Evolutionary conservation across 2,888 invertebrate species (phyloP).

Genomic region (Protonemura montana): DNA sequence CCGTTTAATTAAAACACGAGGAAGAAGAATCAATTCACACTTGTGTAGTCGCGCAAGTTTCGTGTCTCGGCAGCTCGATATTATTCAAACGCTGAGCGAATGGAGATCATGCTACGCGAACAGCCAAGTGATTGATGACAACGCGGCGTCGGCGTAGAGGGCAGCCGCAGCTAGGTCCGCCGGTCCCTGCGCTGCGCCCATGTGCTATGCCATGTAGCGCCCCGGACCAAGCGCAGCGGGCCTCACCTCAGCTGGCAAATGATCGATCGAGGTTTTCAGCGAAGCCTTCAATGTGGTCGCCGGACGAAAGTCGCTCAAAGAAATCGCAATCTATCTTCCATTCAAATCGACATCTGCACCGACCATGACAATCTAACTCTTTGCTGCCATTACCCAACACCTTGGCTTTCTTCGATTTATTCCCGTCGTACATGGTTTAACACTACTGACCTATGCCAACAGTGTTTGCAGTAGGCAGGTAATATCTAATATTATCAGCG

Average conservation of each 20-base stretch:
- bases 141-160: background rate
- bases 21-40: background rate
- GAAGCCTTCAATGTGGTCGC: background rate
- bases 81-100: background rate
- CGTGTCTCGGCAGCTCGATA: background rate
- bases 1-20: background rate
- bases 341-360: slow-evolving; percentile 1
- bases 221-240: background rate
- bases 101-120: background rate
- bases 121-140: background rate
- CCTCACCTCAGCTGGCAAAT: background rate
- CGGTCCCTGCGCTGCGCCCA: background rate
- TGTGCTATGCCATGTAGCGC: background rate
- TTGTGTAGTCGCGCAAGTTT: background rate
- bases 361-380: background rate
- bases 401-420: background rate
- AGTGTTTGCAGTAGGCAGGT: slow-evolving; percentile 1
- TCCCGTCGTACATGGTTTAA: background rate
- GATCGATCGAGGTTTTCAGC: background rate
- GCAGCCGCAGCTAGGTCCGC: background rate
- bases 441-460: slow-evolving; percentile 25
- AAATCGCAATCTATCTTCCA: slow-evolving; percentile 12
- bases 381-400: background rate
- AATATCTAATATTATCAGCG: slow-evolving; percentile 26
- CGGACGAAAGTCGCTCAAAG: background rate